Base-by-base conservation (phyloP, 2,888 invertebrate species). In the Mongoloraphidia duomilia region DNA sequence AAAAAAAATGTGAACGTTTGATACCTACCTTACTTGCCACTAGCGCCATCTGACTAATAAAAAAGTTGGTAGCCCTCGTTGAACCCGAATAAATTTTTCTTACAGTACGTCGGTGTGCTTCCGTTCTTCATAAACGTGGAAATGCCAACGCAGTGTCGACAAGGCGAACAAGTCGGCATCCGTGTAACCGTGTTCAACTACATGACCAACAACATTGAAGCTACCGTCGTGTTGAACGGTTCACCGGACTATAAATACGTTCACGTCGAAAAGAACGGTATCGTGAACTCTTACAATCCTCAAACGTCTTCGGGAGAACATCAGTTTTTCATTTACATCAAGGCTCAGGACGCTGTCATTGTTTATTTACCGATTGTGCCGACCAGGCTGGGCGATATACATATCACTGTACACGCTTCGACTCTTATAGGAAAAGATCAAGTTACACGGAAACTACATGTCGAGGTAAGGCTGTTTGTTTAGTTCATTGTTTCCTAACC, bases 71-170 rank as follows among this genome's bases (percentile, higher is more conserved):
- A 6, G 26, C 5, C 26, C 5, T 6, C 26, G 6, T 26, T 26
- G 1, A 26, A 26, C 26, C 26, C 6, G 6, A 26, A 26, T 26
- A 26, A 3, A 6, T 39, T 45, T 47, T 55, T 48, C 51, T 60
- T 65, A 2, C 69, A 87, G 78, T 94, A 93, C 65, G 81, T 86
- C 33, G 93, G 91, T 11, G 84, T 91, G 0, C 73, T 92, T 38
- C 93, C 94, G 12, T 93, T 96, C 77, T 95, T 87, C 70, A 93
- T 95, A 58, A 89, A 90, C 60, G 86, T 94, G 44, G 95, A 96
- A 65, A 91, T 93, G 72, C 94, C 95, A 0, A 76, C 74, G 0
- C 69, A 72, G 35, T 85, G 88, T 59, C 79, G 84, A 37, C 87
- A 91, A 64, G 95, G 95, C 5, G 95, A 96, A 69, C 94, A 95